Percentiles rank a stretch among this genome's conserved stretches.
These are phyloP conservation scores for Thalassoma bifasciatum DNA, from an alignment of 2,113 vertebrate genomes.

Conservation along the genomic window DNA sequence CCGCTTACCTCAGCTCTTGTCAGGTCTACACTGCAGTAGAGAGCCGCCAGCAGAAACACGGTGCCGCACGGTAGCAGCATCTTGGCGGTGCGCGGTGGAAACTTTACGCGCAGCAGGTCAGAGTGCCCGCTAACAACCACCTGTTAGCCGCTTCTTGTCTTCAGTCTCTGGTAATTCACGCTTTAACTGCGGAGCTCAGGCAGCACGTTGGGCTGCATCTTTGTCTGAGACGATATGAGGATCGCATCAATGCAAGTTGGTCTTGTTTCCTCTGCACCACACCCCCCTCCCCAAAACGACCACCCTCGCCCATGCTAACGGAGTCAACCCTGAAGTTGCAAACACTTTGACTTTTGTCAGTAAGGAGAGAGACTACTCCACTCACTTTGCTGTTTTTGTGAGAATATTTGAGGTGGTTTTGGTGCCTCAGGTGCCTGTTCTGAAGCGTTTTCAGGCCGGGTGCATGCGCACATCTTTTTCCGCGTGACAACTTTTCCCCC, in stretches of 20 bases:
- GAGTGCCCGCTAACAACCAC: constrained; percentile 53
- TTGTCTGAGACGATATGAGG: constrained; percentile 80
- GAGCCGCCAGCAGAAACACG: constrained; percentile 68
- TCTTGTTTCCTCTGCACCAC: constrained; percentile 78
- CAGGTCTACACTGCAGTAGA: constrained; percentile 57
- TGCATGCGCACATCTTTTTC: constrained; percentile 29
- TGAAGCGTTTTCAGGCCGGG: constrained; percentile 20
- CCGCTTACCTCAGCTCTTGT: constrained; percentile 77
- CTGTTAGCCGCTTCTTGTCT: constrained; percentile 35
- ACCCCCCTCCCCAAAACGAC: constrained; percentile 77
- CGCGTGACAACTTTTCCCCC: not conserved
- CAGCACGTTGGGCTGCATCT: constrained; percentile 79
- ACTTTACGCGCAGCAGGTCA: constrained; percentile 26
- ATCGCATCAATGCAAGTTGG: constrained; percentile 69
- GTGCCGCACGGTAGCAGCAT: constrained; percentile 71
- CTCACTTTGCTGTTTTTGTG: constrained; percentile 54
- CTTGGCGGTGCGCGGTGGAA: constrained; percentile 43
- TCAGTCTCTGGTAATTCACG: constrained; percentile 23
- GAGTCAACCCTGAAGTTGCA: constrained; percentile 60
- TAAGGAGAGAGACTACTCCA: constrained; percentile 73
- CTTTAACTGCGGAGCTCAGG: constrained; percentile 64
- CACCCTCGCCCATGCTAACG: constrained; percentile 77
- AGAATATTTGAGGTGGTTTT: constrained; percentile 44
- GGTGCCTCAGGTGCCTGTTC: not conserved
- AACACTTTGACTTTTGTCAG: constrained; percentile 79